These are phyloP conservation scores for Rhegmatorhina hoffmannsi DNA, from an alignment of 2,113 vertebrate genomes.

Conservation along the genomic window DNA sequence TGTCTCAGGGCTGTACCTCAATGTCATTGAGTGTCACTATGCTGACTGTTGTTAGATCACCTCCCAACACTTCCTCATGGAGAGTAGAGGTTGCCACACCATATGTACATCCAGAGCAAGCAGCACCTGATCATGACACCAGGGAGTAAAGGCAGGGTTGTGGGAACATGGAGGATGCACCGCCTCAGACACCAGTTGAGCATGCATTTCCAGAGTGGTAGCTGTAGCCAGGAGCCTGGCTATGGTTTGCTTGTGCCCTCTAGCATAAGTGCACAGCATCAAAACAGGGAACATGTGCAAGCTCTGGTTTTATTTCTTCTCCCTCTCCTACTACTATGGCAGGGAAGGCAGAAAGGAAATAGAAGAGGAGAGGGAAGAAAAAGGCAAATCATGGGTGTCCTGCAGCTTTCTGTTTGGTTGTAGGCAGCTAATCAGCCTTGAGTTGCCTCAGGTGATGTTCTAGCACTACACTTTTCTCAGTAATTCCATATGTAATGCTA, in stretches of 20 bases:
- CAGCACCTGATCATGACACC: background rate
- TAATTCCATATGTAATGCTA: background rate
- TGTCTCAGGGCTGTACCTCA: background rate
- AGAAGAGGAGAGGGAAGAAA: background rate
- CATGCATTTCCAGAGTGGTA: background rate
- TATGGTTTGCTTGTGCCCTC: accelerated
- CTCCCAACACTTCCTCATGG: background rate
- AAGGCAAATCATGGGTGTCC: accelerated
- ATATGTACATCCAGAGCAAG: background rate
- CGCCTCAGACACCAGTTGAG: accelerated
- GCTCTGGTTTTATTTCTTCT: background rate
- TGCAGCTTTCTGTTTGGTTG: background rate
- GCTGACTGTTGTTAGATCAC: background rate
- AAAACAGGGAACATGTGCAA: background rate
- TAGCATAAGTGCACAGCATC: background rate
- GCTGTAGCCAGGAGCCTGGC: background rate
- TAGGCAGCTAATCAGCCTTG: background rate
- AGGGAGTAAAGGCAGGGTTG: background rate
- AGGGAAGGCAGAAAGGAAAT: background rate
- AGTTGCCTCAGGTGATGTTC: background rate
- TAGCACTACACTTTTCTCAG: background rate
- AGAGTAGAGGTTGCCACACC: background rate
- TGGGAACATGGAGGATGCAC: background rate
- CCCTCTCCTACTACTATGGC: background rate
- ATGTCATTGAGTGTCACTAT: background rate